Percentiles rank a stretch among this genome's conserved stretches.
Conservation (phyloP, 2,888 invertebrate species). For the Seira sanloemensis region DNA sequence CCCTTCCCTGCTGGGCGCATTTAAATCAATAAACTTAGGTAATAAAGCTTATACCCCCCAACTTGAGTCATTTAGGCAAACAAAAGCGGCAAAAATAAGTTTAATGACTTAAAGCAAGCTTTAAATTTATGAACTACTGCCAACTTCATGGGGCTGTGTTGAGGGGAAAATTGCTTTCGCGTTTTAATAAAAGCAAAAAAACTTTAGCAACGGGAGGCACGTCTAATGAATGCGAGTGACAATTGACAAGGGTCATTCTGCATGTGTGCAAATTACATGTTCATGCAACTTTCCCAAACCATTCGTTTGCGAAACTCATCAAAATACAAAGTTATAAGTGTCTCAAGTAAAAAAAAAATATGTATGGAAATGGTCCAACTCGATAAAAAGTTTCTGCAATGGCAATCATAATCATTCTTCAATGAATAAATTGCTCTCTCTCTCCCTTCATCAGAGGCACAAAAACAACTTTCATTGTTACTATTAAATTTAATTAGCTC, state of each 20-base stretch:
- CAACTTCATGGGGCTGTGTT: neutral
- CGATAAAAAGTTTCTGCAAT: neutral
- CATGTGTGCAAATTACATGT: neutral
- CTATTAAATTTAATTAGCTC: conserved; percentile 4
- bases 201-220: too few species aligned
- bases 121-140: neutral
- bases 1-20: neutral
- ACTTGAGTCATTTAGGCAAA: neutral
- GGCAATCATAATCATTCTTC: neutral
- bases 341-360: too few species aligned
- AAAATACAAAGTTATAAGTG: neutral
- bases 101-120: neutral
- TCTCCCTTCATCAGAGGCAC: neutral
- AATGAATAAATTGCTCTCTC: neutral
- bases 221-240: neutral
- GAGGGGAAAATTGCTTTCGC: too few species aligned
- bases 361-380: neutral
- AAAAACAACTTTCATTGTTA: conserved; percentile 1
- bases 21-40: conserved; percentile 4
- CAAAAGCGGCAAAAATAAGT: neutral
- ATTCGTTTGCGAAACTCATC: neutral
- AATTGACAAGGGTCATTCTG: conserved; percentile 4
- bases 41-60: conserved; percentile 2
- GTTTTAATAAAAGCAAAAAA: neutral
- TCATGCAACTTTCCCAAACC: neutral